These are phyloP conservation scores for Gopherus evgoodei DNA, from an alignment of 2,113 vertebrate species.

Conservation along the genomic window DNA sequence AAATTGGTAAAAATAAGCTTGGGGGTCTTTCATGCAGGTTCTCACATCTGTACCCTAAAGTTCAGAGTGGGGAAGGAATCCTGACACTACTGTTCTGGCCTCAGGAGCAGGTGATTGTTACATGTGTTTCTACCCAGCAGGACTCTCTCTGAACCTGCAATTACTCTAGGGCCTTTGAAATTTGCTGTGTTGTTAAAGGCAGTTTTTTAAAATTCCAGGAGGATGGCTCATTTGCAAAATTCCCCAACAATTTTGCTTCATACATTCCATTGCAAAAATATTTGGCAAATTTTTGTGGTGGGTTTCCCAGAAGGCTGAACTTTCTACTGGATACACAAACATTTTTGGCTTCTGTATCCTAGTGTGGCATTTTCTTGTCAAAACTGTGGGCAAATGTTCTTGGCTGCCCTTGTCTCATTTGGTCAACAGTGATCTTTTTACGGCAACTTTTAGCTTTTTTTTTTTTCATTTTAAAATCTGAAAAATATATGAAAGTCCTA, in stretches of 20 bases:
- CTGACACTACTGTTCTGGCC: neutral
- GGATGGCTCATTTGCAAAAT: neutral
- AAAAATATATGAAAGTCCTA: neutral
- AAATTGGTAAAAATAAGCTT: no score
- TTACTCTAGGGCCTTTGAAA: neutral
- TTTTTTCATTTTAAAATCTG: neutral
- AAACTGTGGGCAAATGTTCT: neutral
- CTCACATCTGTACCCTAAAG: no score
- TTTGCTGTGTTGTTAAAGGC: neutral
- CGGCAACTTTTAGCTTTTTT: neutral
- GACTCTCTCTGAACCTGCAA: neutral
- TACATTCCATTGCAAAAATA: neutral
- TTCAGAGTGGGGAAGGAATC: no score
- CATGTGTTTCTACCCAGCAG: neutral
- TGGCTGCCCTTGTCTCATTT: neutral
- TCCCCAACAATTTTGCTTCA: neutral
- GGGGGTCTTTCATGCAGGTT: no score
- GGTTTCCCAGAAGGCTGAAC: neutral
- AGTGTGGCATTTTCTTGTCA: neutral
- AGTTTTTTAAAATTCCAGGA: neutral
- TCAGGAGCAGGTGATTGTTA: fast-evolving
- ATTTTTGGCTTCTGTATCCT: neutral
- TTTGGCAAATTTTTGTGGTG: neutral
- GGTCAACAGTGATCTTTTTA: neutral
- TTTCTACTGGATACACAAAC: neutral